phyloP scores from a whole-genome alignment of 2,797 vertebrate species.

The Gephyroberyx darwinii region DNA sequence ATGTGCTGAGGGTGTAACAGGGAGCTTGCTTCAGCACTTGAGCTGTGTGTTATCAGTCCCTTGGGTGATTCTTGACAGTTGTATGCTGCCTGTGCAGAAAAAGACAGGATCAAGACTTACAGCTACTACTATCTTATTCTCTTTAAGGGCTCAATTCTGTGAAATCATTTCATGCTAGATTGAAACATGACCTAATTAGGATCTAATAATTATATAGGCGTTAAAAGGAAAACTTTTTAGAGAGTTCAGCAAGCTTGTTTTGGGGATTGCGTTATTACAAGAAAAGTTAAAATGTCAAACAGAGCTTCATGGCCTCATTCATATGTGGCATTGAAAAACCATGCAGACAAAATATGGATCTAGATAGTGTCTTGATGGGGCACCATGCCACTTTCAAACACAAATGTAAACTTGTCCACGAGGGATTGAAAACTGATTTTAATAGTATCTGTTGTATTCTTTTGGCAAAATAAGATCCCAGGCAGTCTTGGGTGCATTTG shows the following conservation, averaged over 20 bases:
- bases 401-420: not conserved
- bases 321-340: not conserved
- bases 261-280: not conserved
- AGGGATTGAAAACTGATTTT: not conserved
- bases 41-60: conserved; percentile 44
- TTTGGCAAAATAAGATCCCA: conserved; percentile 14
- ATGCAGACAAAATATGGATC: not conserved
- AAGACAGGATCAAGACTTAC: conserved; percentile 39
- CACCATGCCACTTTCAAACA: not conserved
- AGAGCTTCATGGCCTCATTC: not conserved
- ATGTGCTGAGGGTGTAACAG: conserved; percentile 36
- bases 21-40: conserved; percentile 65
- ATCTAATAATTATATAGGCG: not conserved
- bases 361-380: not conserved
- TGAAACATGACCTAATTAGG: conserved; percentile 1
- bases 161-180: conserved; percentile 17
- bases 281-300: not conserved
- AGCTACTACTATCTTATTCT: conserved; percentile 46
- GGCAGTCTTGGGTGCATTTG: not conserved
- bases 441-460: not conserved
- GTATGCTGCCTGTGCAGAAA: conserved; percentile 65
- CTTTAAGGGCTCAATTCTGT: conserved; percentile 45
- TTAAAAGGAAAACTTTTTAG: not conserved
- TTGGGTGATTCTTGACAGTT: conserved; percentile 47
- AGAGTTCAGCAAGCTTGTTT: not conserved